phyloP scores from a whole-genome alignment of 1,140 invertebrate genomes.

The Hylyphantes graminicola region DNA sequence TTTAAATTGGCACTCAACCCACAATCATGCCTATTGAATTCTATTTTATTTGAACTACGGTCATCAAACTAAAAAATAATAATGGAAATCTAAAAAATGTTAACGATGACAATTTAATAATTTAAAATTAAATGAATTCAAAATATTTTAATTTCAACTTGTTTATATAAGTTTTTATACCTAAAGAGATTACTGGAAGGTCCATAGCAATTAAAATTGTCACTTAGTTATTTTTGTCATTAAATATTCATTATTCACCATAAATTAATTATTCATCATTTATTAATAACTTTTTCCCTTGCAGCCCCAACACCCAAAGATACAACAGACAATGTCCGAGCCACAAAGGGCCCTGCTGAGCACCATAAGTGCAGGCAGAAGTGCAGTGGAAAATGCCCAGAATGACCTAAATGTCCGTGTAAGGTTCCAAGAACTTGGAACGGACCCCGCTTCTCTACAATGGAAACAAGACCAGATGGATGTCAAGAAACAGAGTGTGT shows the following conservation, averaged over 20 bases:
- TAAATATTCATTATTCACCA: background rate
- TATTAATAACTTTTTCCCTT: background rate
- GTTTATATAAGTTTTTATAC: too few species aligned
- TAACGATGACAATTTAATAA: too few species aligned
- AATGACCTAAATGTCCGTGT: constrained; percentile 78
- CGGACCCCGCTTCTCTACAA: constrained; percentile 85
- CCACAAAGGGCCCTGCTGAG: constrained; percentile 91
- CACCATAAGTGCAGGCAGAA: constrained; percentile 87
- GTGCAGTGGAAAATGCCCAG: constrained; percentile 87
- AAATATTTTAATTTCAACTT: too few species aligned
- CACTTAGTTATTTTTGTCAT: too few species aligned
- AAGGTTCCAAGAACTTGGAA: constrained; percentile 83
- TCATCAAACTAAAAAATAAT: too few species aligned
- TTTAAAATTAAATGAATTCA: too few species aligned
- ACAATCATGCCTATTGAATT: too few species aligned
- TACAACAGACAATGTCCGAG: constrained; percentile 81
- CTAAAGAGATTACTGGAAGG: too few species aligned
- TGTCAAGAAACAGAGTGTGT: constrained; percentile 95
- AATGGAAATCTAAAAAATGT: too few species aligned
- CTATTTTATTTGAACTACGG: too few species aligned
- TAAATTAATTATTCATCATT: background rate
- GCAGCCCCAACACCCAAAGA: constrained; percentile 85
- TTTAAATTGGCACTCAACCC: too few species aligned
- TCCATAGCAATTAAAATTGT: too few species aligned
- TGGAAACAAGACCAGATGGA: constrained; percentile 95